These are phyloP conservation scores for Resseliella maxima DNA, from an alignment of 2,888 invertebrate species.

Conservation along the genomic window DNA sequence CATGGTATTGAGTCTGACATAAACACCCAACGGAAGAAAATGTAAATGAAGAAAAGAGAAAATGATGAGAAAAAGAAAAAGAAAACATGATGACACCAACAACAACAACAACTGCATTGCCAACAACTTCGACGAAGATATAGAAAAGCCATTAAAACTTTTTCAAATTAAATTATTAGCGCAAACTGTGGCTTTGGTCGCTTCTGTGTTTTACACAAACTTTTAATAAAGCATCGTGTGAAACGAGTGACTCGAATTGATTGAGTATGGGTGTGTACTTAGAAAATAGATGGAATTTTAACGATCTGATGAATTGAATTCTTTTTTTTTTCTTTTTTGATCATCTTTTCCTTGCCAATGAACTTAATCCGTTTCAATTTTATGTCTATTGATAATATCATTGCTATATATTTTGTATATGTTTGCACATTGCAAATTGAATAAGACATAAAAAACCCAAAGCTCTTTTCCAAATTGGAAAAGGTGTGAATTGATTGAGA, in stretches of 20 bases:
- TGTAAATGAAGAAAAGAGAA: conserved; percentile 21
- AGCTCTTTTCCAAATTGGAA: not conserved
- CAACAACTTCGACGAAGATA: not conserved
- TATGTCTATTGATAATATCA: not conserved
- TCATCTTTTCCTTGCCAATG: not conserved
- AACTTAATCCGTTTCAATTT: not conserved
- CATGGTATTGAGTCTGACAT: not conserved
- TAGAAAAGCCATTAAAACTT: conserved; percentile 60
- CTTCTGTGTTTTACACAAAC: conserved; percentile 53
- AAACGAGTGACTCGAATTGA: not conserved
- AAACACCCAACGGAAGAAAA: conserved; percentile 46
- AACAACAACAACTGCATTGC: not conserved
- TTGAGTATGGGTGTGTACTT: not conserved
- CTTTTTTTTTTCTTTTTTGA: not conserved
- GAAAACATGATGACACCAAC: conserved; percentile 8
- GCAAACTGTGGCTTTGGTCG: conserved; percentile 57
- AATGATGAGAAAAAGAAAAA: not conserved
- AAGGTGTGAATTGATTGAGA: conserved; percentile 43
- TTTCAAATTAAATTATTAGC: conserved; percentile 60
- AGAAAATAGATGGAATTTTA: conserved; percentile 40
- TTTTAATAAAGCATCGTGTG: conserved; percentile 17
- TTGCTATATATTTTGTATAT: not conserved
- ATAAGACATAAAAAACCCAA: not conserved
- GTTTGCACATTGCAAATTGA: not conserved
- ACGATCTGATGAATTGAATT: conserved; percentile 39